Conservation (phyloP, 2,888 invertebrate genomes). For the Podabrus alpinus region DNA sequence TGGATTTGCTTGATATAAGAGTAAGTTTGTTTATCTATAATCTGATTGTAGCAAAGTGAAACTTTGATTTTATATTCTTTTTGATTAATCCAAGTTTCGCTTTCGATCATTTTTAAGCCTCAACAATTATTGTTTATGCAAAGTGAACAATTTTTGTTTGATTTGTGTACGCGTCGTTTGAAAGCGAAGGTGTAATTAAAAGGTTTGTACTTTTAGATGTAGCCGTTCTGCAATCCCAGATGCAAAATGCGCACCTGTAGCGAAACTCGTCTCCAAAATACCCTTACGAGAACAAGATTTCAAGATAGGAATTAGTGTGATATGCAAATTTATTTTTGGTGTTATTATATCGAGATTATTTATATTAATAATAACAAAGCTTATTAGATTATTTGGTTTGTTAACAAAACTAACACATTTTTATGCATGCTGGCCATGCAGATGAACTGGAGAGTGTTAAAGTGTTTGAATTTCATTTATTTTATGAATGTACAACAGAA, state of each 20-base stretch:
- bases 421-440: constrained; percentile 6
- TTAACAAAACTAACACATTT: constrained; percentile 1
- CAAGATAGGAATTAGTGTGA: background rate
- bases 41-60: constrained; percentile 10
- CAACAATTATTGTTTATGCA: background rate
- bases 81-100: background rate
- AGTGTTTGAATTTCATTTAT: background rate
- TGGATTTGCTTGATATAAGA: constrained; percentile 21
- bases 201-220: constrained; percentile 24
- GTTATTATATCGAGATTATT: background rate
- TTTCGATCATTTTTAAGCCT: background rate
- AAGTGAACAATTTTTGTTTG: background rate
- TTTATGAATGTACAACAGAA: background rate
- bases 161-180: background rate
- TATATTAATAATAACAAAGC: background rate
- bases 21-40: constrained; percentile 29
- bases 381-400: background rate
- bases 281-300: background rate
- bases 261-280: background rate
- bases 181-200: background rate
- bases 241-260: constrained; percentile 27
- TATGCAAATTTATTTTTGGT: background rate
- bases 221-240: constrained; percentile 21
- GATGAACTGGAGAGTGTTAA: background rate
- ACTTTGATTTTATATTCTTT: background rate